A percentile compares a stretch with the other conserved stretches of the same genome.
Evolutionary conservation across 2,888 invertebrate species (phyloP).

Genomic region (Galeruca laticollis): DNA sequence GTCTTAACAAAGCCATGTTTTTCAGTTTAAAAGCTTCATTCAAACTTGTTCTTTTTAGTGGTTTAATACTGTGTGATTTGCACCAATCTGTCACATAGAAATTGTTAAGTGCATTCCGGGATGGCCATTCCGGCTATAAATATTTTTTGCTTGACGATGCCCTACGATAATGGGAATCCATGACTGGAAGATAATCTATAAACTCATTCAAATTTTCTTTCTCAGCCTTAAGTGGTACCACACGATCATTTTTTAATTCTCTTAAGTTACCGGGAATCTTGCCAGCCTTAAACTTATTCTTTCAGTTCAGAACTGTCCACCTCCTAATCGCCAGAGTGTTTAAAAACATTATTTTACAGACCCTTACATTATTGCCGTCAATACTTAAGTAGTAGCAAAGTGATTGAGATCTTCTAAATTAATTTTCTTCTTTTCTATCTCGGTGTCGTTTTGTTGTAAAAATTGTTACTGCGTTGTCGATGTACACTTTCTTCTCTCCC

Average conservation of each 20-base stretch:
- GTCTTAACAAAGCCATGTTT: conserved; percentile 43
- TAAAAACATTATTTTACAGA: conserved; percentile 37
- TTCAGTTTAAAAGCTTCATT: conserved; percentile 10
- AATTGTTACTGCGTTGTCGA: no score
- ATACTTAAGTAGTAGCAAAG: conserved; percentile 8
- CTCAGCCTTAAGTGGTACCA: no score
- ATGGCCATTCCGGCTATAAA: no score
- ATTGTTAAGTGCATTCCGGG: background rate
- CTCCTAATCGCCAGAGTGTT: conserved; percentile 13
- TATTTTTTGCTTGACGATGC: no score
- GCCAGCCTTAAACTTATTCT: conserved; percentile 17
- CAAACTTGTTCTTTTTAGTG: conserved; percentile 15
- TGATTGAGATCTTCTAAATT: no score
- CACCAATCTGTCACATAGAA: conserved; percentile 27
- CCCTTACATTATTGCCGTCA: conserved; percentile 31
- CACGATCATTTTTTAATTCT: no score
- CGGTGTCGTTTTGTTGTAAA: no score
- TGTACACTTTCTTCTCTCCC: no score
- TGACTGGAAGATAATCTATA: no score
- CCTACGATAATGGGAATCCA: background rate
- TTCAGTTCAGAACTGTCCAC: conserved; percentile 17
- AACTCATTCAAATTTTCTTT: no score
- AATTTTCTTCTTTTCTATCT: no score
- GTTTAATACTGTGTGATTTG: no score
- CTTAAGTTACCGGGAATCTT: background rate